These are phyloP conservation scores for Xanthostigma xanthostigma DNA, from an alignment of 2,888 invertebrate species.

Conservation along the genomic window DNA sequence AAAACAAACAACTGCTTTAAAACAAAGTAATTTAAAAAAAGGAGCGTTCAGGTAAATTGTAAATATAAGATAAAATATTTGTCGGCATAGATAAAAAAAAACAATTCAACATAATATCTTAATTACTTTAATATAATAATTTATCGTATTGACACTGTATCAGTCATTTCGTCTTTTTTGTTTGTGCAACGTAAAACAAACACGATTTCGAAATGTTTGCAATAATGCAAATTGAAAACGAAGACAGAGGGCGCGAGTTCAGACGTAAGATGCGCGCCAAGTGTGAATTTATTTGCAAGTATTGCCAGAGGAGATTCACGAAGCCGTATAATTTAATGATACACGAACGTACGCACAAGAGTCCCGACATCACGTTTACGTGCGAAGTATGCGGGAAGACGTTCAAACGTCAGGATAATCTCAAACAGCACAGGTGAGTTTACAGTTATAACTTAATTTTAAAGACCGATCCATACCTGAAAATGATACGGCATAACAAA, in stretches of 20 bases:
- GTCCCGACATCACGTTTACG: conserved; percentile 88
- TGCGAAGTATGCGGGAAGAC: conserved; percentile 97
- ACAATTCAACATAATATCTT: no score
- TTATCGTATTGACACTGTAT: no score
- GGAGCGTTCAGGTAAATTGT: no score
- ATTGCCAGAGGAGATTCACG: conserved; percentile 93
- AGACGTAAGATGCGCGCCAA: conserved; percentile 81
- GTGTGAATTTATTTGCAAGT: conserved; percentile 97
- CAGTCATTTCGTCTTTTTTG: no score
- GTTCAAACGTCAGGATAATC: conserved; percentile 94
- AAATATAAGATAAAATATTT: no score
- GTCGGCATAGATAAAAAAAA: no score
- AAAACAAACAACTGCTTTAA: no score
- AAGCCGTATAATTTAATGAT: conserved; percentile 98
- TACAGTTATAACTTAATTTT: conserved; percentile 3
- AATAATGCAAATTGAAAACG: conserved; percentile 79
- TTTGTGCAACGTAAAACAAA: background rate
- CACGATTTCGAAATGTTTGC: conserved; percentile 60
- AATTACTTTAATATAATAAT: no score
- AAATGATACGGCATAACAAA: no score
- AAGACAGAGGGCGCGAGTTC: conserved; percentile 74
- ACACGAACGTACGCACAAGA: conserved; percentile 96
- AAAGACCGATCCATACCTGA: background rate
- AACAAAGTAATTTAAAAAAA: no score
- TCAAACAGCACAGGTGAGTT: conserved; percentile 82